Evolutionary conservation across 2,113 vertebrate genomes (phyloP), one percentile per base, ranked within the genome.

Genomic region (Gymnorhina tibicen): DNA sequence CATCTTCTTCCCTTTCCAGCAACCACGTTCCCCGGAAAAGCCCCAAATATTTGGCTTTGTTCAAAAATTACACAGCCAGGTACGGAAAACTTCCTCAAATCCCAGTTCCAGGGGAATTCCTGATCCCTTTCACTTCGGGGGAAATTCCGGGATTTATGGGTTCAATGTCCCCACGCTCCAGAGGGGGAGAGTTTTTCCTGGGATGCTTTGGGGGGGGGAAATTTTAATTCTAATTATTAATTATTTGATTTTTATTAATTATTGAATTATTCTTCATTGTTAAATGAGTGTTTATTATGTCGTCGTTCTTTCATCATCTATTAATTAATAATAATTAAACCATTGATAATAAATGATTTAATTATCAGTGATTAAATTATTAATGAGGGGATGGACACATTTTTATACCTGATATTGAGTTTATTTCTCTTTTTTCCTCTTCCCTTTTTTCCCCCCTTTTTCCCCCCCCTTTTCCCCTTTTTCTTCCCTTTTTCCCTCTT

Each of bases 401-500:
- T 53, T 50, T 23, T 20, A 2, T 35, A 13, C 3, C 18, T 8
- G 18, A 17, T 10, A 9, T 8, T 9, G 4, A 81, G 6, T 60
- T 82, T 27, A 3, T 13, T 30, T 15, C 19, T 41, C 21, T 30
- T 44, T 33, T 16, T 44, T 16, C 20, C 41, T 10, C 6, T 3
- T 41, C 7, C 9, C 9, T 10, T 21, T 14, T 23, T 1, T 3
- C 13, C 15, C 16, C 16, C 9, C 1, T 5, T 10, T 14, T 23
- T 7, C 9, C 9, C 33, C 3, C 7, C 3, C 16, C 8, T 2
- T 17, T 2, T 6, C 3, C 13, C 8, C 9, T 58, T 58, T 9
- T 42, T 42, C 41, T 42, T 9, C 3, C 13, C 8, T 10, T 58
- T 58, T 9, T 42, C 16, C 41, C 41, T 41, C 9, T 10, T 21